Evolutionary conservation across 2,888 invertebrate species (phyloP).

Genomic region (Augochlorella aurata): DNA sequence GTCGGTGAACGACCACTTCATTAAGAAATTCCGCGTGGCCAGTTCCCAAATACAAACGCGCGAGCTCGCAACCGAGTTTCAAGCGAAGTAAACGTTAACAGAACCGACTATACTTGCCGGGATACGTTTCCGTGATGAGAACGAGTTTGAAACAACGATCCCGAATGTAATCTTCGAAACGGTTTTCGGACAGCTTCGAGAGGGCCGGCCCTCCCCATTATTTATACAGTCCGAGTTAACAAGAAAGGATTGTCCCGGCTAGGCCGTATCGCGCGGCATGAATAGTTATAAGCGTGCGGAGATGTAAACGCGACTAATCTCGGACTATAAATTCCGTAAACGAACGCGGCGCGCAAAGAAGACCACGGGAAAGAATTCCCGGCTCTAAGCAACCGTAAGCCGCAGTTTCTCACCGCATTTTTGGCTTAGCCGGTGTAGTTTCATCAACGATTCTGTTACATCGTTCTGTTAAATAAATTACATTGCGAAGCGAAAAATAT

Average conservation of each 20-base stretch:
- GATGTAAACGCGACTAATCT: background rate
- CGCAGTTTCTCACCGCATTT: background rate
- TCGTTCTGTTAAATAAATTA: too few relatives aligned
- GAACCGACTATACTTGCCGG: slow-evolving; percentile 34
- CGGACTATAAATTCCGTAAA: background rate
- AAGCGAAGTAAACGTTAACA: slow-evolving; percentile 22
- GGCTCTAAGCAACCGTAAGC: background rate
- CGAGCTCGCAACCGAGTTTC: slow-evolving; percentile 18
- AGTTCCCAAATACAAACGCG: slow-evolving; percentile 30
- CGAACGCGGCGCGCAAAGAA: background rate
- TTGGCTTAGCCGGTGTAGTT: background rate
- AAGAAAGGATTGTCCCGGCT: background rate
- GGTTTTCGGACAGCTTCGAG: background rate
- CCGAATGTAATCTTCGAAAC: slow-evolving; percentile 20
- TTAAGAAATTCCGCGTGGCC: slow-evolving; percentile 65
- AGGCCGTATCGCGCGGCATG: background rate
- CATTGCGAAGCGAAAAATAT: too few relatives aligned
- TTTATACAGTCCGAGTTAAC: background rate
- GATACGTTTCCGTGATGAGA: slow-evolving; percentile 11
- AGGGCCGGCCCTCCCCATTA: background rate
- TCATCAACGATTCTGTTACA: too few relatives aligned
- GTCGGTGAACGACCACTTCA: slow-evolving; percentile 60
- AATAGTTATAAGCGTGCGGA: background rate
- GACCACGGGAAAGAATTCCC: background rate
- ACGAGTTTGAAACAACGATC: slow-evolving; percentile 15